phyloP scores from a whole-genome alignment of 2,797 vertebrate genomes.

The Diplodus puntazzo region DNA sequence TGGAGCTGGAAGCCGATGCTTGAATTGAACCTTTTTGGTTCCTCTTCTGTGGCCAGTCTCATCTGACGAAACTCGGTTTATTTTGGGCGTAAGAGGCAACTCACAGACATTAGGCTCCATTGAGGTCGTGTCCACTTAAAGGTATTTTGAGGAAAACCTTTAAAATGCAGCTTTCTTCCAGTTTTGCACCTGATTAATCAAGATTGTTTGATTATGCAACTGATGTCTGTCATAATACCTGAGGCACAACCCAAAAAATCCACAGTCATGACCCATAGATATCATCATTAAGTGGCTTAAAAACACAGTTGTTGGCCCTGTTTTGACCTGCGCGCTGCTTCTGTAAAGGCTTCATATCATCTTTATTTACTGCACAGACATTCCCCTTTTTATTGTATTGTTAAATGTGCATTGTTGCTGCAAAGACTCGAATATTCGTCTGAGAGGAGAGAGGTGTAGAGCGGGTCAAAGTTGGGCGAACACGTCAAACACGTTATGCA shows the following conservation, averaged over 20 bases:
- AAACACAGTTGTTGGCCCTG: not conserved
- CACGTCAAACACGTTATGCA: slow-evolving; percentile 27
- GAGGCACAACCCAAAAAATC: not conserved
- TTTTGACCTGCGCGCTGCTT: not conserved
- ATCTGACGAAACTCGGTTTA: not conserved
- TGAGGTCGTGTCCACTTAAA: not conserved
- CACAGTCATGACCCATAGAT: not conserved
- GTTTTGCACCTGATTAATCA: not conserved
- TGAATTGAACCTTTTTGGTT: not conserved
- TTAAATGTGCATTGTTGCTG: slow-evolving; percentile 2
- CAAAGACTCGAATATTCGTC: not conserved
- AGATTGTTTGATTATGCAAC: not conserved
- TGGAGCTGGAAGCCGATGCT: not conserved
- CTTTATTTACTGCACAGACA: not conserved
- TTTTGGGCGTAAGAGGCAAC: not conserved
- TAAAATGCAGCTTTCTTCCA: not conserved
- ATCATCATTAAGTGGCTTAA: not conserved
- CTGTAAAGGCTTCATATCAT: not conserved
- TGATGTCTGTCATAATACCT: accelerated
- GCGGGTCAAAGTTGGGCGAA: slow-evolving; percentile 29
- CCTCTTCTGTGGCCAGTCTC: not conserved
- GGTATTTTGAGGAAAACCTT: not conserved
- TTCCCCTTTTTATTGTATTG: not conserved
- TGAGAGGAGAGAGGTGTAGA: not conserved
- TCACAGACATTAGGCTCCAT: not conserved